These are phyloP conservation scores for Saccopteryx bilineata DNA, from an alignment of 2,113 vertebrate genomes.

Conservation along the genomic window DNA sequence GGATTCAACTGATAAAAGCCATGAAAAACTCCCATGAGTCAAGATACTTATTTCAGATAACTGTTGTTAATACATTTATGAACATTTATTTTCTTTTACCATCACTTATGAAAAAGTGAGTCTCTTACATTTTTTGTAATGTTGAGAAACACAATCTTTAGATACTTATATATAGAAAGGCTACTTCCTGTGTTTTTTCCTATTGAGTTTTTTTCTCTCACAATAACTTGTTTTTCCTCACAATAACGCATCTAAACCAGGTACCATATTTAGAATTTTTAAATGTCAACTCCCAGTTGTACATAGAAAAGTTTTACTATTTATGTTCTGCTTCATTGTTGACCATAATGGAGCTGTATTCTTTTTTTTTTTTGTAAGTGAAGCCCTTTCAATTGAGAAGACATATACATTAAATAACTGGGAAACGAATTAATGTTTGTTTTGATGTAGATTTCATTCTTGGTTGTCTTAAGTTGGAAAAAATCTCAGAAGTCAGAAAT, in stretches of 20 bases:
- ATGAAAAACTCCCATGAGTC: not conserved
- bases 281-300: constrained; percentile 29
- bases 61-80: constrained; percentile 13
- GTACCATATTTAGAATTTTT: constrained; percentile 28
- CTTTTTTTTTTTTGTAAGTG: not conserved
- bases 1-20: not conserved
- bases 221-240: constrained; percentile 41
- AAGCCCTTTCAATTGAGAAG: constrained; percentile 37
- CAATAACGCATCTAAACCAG: not conserved
- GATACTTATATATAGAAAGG: not conserved
- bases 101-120: not conserved
- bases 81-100: constrained; percentile 22
- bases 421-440: not conserved
- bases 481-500: constrained; percentile 66
- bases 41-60: constrained; percentile 64
- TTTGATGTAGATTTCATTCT: constrained; percentile 41
- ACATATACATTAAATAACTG: not conserved
- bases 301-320: not conserved
- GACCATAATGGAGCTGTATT: not conserved
- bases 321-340: constrained; percentile 28
- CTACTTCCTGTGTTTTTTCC: constrained; percentile 44
- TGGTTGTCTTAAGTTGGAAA: constrained; percentile 56
- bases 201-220: not conserved
- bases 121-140: constrained; percentile 45
- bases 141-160: constrained; percentile 7